A percentile compares a stretch with the other conserved stretches of the same genome.
Conservation (phyloP, 2,888 invertebrate genomes). For the Peribatodes rhomboidaria region DNA sequence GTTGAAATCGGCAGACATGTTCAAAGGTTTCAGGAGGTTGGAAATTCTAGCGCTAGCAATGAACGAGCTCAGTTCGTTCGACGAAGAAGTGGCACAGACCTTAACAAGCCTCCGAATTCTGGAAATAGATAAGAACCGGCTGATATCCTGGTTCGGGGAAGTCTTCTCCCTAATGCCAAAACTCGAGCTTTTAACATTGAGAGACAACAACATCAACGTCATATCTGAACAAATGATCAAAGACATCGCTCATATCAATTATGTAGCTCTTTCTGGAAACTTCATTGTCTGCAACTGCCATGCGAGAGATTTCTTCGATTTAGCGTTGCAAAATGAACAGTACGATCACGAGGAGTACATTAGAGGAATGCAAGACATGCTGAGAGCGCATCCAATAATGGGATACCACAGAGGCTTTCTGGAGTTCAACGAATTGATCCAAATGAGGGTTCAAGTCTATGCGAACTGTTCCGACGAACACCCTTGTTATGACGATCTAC, state of each 20-base stretch:
- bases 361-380: neutral
- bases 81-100: constrained; percentile 55
- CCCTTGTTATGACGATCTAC: constrained; percentile 35
- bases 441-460: constrained; percentile 49
- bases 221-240: constrained; percentile 85
- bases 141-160: constrained; percentile 84
- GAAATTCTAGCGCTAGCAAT: constrained; percentile 76
- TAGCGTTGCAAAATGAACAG: constrained; percentile 59
- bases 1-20: constrained; percentile 67
- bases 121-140: constrained; percentile 83
- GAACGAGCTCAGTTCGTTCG: constrained; percentile 81
- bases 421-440: constrained; percentile 57
- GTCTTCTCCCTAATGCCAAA: constrained; percentile 70
- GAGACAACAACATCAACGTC: constrained; percentile 85
- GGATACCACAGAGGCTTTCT: constrained; percentile 59
- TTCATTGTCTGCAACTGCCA: constrained; percentile 87
- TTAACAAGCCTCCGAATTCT: constrained; percentile 77
- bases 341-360: constrained; percentile 9
- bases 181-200: constrained; percentile 76
- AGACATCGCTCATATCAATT: constrained; percentile 80
- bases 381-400: neutral
- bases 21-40: constrained; percentile 72
- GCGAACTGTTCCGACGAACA: constrained; percentile 43
- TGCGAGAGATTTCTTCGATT: constrained; percentile 81
- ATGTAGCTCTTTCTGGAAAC: constrained; percentile 85